These are phyloP conservation scores for Haliclona indistincta DNA, from an alignment of 37 sponge, comb jelly and placozoan genomes.

Conservation along the genomic window DNA sequence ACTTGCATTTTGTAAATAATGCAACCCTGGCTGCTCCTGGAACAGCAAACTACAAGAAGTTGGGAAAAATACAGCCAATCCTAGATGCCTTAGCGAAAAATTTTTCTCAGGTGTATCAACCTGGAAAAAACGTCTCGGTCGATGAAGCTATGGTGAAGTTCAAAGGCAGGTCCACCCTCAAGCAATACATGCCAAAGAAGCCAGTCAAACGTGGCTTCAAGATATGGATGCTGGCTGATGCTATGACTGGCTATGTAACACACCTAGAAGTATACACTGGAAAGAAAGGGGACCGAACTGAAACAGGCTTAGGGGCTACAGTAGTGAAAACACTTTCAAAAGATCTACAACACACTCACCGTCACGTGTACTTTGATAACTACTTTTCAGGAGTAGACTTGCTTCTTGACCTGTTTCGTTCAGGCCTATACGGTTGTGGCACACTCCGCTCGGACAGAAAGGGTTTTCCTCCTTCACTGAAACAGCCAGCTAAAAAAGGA, in stretches of 20 bases:
- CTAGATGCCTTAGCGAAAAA: not conserved
- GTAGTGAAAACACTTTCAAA: conserved; percentile 30
- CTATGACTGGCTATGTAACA: conserved; percentile 18
- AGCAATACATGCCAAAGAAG: conserved; percentile 55
- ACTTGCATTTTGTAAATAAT: conserved; percentile 39
- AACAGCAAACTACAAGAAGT: conserved; percentile 17
- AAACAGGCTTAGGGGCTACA: conserved; percentile 15
- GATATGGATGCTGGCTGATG: conserved; percentile 32
- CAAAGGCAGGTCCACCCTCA: conserved; percentile 34
- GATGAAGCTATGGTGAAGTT: conserved; percentile 53
- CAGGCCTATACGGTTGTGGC: not conserved
- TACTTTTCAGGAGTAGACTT: not conserved
- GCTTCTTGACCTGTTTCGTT: not conserved
- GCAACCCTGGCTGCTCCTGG: conserved; percentile 5
- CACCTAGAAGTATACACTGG: conserved; percentile 37
- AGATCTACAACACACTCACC: conserved; percentile 2
- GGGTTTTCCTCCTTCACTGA: not conserved
- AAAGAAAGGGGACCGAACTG: not conserved
- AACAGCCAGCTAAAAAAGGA: not conserved
- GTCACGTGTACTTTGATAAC: conserved; percentile 16
- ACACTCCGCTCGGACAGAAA: not conserved
- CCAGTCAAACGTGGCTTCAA: conserved; percentile 56
- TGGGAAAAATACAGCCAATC: conserved; percentile 30
- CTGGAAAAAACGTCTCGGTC: not conserved
- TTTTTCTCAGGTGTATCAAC: conserved; percentile 2